Conservation (phyloP, 2,888 invertebrate genomes). For the Caenorhabditis virilis region DNA sequence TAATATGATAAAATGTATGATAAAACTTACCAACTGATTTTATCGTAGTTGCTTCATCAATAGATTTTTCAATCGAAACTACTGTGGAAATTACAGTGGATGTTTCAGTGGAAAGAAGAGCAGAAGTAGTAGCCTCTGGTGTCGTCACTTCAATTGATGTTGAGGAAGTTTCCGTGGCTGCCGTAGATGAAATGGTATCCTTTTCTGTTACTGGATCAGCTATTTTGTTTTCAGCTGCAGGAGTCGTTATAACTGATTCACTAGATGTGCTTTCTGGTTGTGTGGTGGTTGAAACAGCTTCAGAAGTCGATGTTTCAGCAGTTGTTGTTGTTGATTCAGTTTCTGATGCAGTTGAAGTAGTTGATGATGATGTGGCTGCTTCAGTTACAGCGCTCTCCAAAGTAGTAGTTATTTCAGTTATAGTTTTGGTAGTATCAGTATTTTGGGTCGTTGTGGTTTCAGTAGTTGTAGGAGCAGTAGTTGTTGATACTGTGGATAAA, state of each 20-base stretch:
- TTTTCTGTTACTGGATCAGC: constrained; percentile 22
- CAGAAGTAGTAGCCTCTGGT: not conserved
- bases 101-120: too few species aligned
- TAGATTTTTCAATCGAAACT: not conserved
- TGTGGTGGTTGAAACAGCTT: not conserved
- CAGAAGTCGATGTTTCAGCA: constrained; percentile 2
- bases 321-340: constrained; percentile 1
- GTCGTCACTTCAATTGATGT: not conserved
- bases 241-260: not conserved
- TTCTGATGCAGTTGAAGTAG: too few species aligned
- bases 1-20: too few species aligned
- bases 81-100: too few species aligned
- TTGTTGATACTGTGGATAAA: constrained; percentile 2
- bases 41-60: not conserved
- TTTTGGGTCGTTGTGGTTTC: constrained; percentile 1
- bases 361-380: too few species aligned
- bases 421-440: too few species aligned
- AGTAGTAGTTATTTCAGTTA: too few species aligned
- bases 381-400: too few species aligned
- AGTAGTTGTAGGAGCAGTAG: constrained; percentile 2
- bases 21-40: too few species aligned
- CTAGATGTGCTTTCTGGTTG: constrained; percentile 4
- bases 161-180: constrained; percentile 1
- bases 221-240: constrained; percentile 19
- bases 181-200: not conserved